A percentile compares a stretch with the other conserved stretches of the same genome.
phyloP scores from a whole-genome alignment of 2,797 vertebrate species.

The Pipistrellus kuhlii region DNA sequence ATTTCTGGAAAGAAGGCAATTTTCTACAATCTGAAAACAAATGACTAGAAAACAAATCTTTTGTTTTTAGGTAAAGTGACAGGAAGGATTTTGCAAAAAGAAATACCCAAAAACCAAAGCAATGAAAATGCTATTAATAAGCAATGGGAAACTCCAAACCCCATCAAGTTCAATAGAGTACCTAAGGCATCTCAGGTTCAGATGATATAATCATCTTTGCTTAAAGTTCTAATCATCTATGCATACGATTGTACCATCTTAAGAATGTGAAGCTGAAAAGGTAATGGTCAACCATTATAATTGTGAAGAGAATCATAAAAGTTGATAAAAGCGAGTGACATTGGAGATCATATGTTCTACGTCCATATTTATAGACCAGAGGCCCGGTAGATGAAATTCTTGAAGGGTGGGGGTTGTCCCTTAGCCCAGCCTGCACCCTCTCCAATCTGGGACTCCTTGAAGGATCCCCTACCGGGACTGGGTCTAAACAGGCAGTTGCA shows the following conservation, averaged over 20 bases:
- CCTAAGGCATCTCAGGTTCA: constrained; percentile 88
- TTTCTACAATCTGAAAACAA: constrained; percentile 65
- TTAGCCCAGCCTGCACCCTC: too few species aligned
- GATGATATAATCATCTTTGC: constrained; percentile 83
- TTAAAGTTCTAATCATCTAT: constrained; percentile 86
- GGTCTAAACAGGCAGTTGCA: too few species aligned
- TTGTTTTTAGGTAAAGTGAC: constrained; percentile 86
- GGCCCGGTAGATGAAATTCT: too few species aligned
- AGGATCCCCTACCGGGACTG: too few species aligned
- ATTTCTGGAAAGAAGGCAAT: constrained; percentile 77
- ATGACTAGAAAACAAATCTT: constrained; percentile 86
- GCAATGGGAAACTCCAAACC: constrained; percentile 81
- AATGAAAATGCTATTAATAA: constrained; percentile 72
- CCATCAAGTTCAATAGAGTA: constrained; percentile 87
- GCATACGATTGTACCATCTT: constrained; percentile 76
- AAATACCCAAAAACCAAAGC: constrained; percentile 76
- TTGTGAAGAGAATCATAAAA: constrained; percentile 34
- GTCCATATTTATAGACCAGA: background rate
- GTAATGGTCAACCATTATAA: constrained; percentile 67
- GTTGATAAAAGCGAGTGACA: background rate
- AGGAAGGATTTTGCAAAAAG: constrained; percentile 81
- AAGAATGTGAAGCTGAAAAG: constrained; percentile 83
- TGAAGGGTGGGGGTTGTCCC: too few species aligned
- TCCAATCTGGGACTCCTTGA: too few species aligned
- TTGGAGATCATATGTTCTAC: background rate